These are phyloP conservation scores for Acanthaster planci DNA, from an alignment of 35 echinoderm and acorn worm species.

Conservation along the genomic window DNA sequence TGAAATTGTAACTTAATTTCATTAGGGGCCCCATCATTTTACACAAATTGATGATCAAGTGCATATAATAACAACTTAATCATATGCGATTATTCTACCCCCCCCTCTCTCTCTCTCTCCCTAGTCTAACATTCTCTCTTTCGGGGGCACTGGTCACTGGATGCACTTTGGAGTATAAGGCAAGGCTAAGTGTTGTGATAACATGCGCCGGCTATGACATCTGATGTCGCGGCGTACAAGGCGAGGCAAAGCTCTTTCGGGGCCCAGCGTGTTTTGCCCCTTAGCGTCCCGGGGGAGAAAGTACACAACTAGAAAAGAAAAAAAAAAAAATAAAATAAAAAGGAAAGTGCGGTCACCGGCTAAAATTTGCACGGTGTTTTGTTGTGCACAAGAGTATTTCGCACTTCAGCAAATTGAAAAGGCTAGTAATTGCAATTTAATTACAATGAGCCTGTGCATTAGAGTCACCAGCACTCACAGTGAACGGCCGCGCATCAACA, in stretches of 20 bases:
- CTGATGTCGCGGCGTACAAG: neutral
- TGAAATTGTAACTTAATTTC: conserved; percentile 34
- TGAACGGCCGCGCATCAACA: too few species aligned
- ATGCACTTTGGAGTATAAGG: neutral
- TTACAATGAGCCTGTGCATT: neutral
- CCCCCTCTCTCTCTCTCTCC: too few species aligned
- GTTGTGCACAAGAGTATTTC: conserved; percentile 6
- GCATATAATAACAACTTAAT: conserved; percentile 29
- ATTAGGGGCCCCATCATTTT: conserved; percentile 25
- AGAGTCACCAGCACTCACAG: too few species aligned
- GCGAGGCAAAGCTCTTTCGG: too few species aligned
- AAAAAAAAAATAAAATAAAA: too few species aligned
- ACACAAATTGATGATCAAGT: conserved; percentile 24
- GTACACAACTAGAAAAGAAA: too few species aligned
- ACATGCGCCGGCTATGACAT: neutral
- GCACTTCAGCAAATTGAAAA: conserved; percentile 14
- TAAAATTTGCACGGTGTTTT: conserved; percentile 10
- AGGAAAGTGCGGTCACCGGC: conserved; percentile 11
- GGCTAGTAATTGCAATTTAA: neutral
- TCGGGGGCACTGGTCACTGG: neutral
- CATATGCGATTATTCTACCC: conserved; percentile 15
- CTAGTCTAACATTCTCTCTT: too few species aligned
- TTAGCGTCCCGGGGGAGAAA: too few species aligned
- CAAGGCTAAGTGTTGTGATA: neutral
- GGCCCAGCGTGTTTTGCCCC: too few species aligned